Evolutionary conservation across 2,113 vertebrate species (phyloP), one percentile per base, ranked within the genome.

Genomic region (Lepidothrix coronata): DNA sequence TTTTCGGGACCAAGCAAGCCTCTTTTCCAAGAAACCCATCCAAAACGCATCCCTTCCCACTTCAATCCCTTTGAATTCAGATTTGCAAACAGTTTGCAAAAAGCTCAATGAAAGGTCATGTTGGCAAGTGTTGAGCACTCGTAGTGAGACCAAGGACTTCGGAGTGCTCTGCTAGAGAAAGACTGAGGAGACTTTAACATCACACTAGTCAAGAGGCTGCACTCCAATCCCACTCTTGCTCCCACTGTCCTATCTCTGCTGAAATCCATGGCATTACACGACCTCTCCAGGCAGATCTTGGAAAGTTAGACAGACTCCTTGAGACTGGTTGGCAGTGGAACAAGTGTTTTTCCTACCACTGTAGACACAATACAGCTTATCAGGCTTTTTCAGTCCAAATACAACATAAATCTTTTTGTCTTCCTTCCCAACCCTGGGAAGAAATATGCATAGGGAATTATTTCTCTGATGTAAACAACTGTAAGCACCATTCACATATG

Each of bases 381-480:
- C 30, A n/a, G 48, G 49, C 52, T 49, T 73, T 23, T 66, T 66
- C 86, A 58, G 82, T 46, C 73, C 54, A 62, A 65, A 63, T 51
- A 67, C 14, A 63, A 39, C 30, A 44, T n/a, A 68, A 75, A 61
- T 57, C 28, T 91, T 78, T 57, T 18, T 21, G 39, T 59, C 37
- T 67, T 89, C 55, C 62, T 49, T 58, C 48, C 80, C 41, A 39
- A 27, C 5, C 58, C 41, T 27, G 68, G 94, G 74, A 21, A 46
- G 33, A 35, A 71, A 57, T 70, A 61, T 59, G 65, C 76, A 57
- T 67, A 79, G 82, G 66, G 35, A 67, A 70, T n/a, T 76, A 57
- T 81, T 63, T 80, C 82, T 86, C 79, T 67, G 93, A 68, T 72
- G 74, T 85, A 88, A 96, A 96, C 48, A 92, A 73, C 65, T 78